Evolutionary conservation across 2,888 invertebrate genomes (phyloP), one percentile per base, ranked within the genome.

Genomic region (Agrotis ipsilon): DNA sequence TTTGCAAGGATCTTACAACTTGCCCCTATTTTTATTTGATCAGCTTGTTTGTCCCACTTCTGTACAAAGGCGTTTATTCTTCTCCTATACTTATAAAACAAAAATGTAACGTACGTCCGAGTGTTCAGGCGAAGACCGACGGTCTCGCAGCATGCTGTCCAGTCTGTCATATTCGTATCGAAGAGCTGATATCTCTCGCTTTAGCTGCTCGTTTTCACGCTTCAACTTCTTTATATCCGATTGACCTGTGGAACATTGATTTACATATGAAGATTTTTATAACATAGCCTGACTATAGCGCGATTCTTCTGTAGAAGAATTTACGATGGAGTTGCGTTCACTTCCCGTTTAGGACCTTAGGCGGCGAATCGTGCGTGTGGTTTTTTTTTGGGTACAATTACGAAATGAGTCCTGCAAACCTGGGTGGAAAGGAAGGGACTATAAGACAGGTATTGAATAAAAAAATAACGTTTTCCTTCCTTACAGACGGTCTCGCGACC

Each of bases 121-220:
- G 81, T 96, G 94, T 79, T 96, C 96, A 0, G 96, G 96, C 19
- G 96, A 96, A 9, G 95, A 95, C 3, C 94, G 83, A 0, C 96
- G 86, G 84, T 96, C 97, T 69, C 97, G 97, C 88, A 98, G 96
- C 90, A 98, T 96, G 87, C 97, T 97, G 93, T 98, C 98, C 85
- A 98, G 96, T 66, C 98, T 97, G 91, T 98, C 98, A 93, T 98
- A 98, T 93, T 98, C 98, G 92, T 98, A 98, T 46, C 98, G 97
- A 64, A 98, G 96, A 70, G 98, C 98, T 96, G 98, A 98, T 89
- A 98, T 98, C 94, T 98, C 98, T 27, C 98, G 96, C 87, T 98
- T 97, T 68, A 99, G 96, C 91, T 98, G 98, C 84, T 98, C 98
- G 96, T 98, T 98, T 90, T 99, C 98, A 55, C 98, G 96, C 79